Conservation (phyloP, 2,113 vertebrate genomes). For the Ornithorhynchus anatinus region DNA sequence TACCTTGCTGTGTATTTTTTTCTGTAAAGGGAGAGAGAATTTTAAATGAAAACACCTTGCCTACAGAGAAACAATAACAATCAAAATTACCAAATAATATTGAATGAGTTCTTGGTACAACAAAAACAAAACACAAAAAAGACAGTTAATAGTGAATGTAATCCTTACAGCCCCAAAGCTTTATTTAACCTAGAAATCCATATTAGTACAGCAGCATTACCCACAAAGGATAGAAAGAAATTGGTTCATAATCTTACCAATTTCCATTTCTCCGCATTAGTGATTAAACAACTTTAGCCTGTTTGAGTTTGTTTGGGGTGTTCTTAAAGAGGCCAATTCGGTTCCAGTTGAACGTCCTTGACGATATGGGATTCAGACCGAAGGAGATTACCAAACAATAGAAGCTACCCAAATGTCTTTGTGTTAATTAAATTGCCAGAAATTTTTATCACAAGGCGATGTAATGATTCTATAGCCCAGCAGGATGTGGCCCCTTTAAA, state of each 20-base stretch:
- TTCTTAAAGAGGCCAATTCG: constrained; percentile 56
- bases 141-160: constrained; percentile 46
- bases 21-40: neutral
- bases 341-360: constrained; percentile 51
- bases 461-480: constrained; percentile 36
- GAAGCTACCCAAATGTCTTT: constrained; percentile 45
- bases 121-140: constrained; percentile 17
- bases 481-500: constrained; percentile 29
- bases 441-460: constrained; percentile 53
- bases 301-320: constrained; percentile 55
- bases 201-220: constrained; percentile 14
- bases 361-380: constrained; percentile 50
- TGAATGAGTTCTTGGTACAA: constrained; percentile 31
- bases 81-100: too few relatives aligned
- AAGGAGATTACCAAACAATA: constrained; percentile 57
- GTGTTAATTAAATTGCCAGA: constrained; percentile 59
- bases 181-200: constrained; percentile 46
- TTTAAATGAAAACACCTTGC: neutral
- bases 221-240: constrained; percentile 39
- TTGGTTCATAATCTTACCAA: constrained; percentile 34
- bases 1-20: neutral
- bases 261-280: constrained; percentile 35
- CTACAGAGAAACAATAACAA: too few relatives aligned
- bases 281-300: constrained; percentile 53
- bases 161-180: constrained; percentile 39